These are phyloP conservation scores for Sinonovacula constricta DNA, from an alignment of 1,140 invertebrate genomes.

Conservation along the genomic window DNA sequence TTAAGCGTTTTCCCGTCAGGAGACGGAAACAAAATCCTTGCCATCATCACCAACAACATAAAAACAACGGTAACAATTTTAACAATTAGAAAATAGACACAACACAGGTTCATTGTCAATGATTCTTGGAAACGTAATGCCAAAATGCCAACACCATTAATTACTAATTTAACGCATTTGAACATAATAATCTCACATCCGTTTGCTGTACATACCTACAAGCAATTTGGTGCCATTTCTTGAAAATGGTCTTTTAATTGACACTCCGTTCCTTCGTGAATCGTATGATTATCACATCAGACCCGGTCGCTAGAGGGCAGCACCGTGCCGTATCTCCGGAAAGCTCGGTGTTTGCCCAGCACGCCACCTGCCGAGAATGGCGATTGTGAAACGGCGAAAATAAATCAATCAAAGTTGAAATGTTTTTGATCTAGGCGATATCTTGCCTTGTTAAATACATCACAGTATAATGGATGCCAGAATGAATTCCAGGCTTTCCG, in stretches of 20 bases:
- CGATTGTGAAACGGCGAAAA: background rate
- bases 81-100: too few relatives aligned
- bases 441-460: background rate
- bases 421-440: conserved; percentile 9
- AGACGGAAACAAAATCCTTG: too few relatives aligned
- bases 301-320: conserved; percentile 2
- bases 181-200: background rate
- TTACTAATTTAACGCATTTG: background rate
- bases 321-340: conserved; percentile 25
- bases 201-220: background rate
- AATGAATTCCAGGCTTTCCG: background rate
- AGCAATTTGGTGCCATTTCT: conserved; percentile 11
- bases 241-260: conserved; percentile 28
- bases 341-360: background rate
- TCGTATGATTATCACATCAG: conserved; percentile 23
- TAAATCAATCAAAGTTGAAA: conserved; percentile 28
- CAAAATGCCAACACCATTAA: background rate
- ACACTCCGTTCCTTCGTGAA: conserved; percentile 5
- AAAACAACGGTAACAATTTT: too few relatives aligned
- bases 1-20: too few relatives aligned
- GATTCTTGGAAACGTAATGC: too few relatives aligned
- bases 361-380: background rate
- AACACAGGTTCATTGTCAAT: too few relatives aligned
- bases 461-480: background rate
- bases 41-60: too few relatives aligned